Base-by-base conservation (phyloP, 2,888 invertebrate species). In the Ganaspis brasiliensis region DNA sequence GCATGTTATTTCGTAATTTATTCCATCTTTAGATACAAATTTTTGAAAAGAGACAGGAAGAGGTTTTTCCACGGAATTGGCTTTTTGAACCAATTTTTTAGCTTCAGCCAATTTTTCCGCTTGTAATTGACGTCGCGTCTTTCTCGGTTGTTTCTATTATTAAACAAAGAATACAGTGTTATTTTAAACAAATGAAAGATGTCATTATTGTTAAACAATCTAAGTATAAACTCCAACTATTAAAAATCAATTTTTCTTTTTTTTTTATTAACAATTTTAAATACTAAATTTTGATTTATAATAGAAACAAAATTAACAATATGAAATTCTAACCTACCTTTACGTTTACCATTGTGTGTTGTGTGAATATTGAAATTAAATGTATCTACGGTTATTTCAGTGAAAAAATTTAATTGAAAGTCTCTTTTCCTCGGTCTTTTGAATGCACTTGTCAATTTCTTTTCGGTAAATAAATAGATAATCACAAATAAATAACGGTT, bases 31-130 rank as follows among this genome's bases (percentile, higher is more conserved):
- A 1, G 85, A 80, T 67, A 92, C 93, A 89, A 93, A 96, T 67
- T 93, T 93, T 81, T 94, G 92, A 84, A 95, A 94, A 52, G 94
- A 94, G 74, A 93, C 92, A 83, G 96, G 94, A 0, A 95, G 90
- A 49, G 96, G 93, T 87, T 95, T 94, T 63, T 91, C 90, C 31
- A 92, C 79, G 72, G 91, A 89, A 83, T 95, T 95, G 0, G 95
- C 95, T 76, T 93, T 92, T 21, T 94, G 93, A 0, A 95, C 94
- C 72, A 92, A 89, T 63, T 92, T 91, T 93, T 94, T 94, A 3
- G 94, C 94, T 21, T 71, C 45, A 3, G 82, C 79, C 56, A 79
- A 77, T 73, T 88, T 90, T 73, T 89, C 87, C 4, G 87, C 86
- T 74, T 87, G 81, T 19, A 85, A 77, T 71, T 88, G 88, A 40